phyloP scores from a whole-genome alignment of 35 echinoderm and acorn worm genomes.

The Hemicentrotus pulcherrimus region DNA sequence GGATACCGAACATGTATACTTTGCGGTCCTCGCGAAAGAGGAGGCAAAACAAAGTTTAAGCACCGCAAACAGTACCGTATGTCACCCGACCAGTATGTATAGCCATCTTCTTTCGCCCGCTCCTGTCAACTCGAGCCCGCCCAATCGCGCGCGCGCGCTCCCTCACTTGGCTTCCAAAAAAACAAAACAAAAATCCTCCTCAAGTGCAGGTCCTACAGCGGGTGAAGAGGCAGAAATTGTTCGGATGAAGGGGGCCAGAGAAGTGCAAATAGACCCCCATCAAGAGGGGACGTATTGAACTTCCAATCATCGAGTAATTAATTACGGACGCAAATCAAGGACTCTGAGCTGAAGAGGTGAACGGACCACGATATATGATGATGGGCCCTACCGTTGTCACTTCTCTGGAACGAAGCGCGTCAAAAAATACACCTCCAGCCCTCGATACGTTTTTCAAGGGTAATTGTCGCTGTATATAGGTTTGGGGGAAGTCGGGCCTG shows the following conservation, averaged over 20 bases:
- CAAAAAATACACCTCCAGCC: neutral
- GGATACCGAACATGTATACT: slow-evolving; percentile 10
- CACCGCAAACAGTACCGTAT: slow-evolving; percentile 30
- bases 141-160: too few relatives aligned
- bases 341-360: neutral
- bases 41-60: slow-evolving; percentile 4
- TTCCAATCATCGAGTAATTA: slow-evolving; percentile 24
- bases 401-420: neutral
- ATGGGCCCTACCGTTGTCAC: neutral
- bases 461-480: neutral
- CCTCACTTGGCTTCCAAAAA: neutral
- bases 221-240: neutral
- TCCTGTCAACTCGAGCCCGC: neutral
- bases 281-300: slow-evolving; percentile 27
- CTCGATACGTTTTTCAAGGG: neutral
- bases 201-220: neutral
- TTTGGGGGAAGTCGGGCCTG: neutral
- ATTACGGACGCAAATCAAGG: slow-evolving; percentile 22
- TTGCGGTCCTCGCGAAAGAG: slow-evolving; percentile 6
- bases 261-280: slow-evolving; percentile 20
- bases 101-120: too few relatives aligned
- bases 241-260: neutral
- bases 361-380: slow-evolving; percentile 5
- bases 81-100: neutral
- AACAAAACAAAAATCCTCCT: neutral